Base-by-base conservation (phyloP, 2,797 vertebrate species). In the Avahi laniger region DNA sequence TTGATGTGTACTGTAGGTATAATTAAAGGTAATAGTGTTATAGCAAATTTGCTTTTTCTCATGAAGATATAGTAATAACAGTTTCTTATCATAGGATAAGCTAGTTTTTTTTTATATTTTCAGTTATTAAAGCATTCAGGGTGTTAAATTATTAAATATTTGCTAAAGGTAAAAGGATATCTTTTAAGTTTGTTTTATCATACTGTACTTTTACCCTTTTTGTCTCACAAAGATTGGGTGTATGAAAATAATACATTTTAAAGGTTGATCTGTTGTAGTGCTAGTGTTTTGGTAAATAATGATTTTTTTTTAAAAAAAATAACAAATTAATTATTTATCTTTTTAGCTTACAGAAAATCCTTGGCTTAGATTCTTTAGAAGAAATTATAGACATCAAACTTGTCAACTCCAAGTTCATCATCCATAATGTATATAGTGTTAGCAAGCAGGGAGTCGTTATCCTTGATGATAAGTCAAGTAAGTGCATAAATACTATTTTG, bases 381-480 rank as follows among this genome's bases (percentile, higher is more conserved):
- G 99, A 99, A 79, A 98, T 99, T 69, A 96, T 99, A 97, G 99
- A 99, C 41, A 95, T 98, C 72, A 98, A 98, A 59, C 98, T 99
- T 85, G 97, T 99, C 89, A 99, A 99, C 88, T 98, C 99, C 30
- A 99, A 99, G 89, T 99, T 99, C 98, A 99, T 99, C 81, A 98
- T 99, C 94, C 99, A 99, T 98, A 99, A 99, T 73, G 99, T 99
- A 11, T 99, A 99, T 96, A 99, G 98, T 78, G 98, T 99, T 75
- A 99, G 99, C 98, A 99, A 99, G 95, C 99, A 99, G 57, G 99
- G 99, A 24, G 99, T 99, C 80, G 99, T 99, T 38, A 97, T 99
- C 63, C 98, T 99, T 96, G 99, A 99, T 59, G 99, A 99, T 97
- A 99, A 99, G 98, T 99, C 99, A 88, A 99, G 99, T 99, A 94